Conservation (phyloP, 2,113 vertebrate genomes). For the Psittacus erithacus region DNA sequence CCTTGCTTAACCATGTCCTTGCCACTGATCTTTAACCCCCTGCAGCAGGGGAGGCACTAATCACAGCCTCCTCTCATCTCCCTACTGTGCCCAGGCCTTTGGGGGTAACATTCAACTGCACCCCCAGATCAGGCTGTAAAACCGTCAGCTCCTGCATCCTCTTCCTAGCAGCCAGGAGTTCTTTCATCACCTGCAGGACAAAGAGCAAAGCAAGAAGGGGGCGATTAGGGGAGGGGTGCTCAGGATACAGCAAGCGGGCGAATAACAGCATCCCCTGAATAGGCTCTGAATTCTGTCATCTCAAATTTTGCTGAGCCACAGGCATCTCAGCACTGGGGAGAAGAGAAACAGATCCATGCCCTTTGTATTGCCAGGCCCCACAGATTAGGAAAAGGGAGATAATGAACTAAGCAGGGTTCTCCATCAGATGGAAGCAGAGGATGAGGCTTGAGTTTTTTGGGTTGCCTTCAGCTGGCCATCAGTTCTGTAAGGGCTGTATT, state of each 20-base stretch:
- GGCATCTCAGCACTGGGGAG: neutral
- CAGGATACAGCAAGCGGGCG: neutral
- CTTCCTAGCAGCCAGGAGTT: fast-evolving
- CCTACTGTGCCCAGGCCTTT: neutral
- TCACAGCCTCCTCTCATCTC: neutral
- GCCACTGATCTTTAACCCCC: neutral
- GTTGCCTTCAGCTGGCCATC: neutral
- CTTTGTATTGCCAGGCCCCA: neutral
- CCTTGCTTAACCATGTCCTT: neutral
- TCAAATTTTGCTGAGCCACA: fast-evolving
- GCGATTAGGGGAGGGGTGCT: neutral
- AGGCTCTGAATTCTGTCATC: neutral
- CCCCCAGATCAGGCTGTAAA: neutral
- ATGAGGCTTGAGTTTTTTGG: neutral
- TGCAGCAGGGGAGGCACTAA: neutral
- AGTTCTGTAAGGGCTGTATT: neutral
- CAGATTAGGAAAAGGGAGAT: neutral
- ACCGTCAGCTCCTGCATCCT: neutral
- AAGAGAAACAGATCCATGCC: neutral
- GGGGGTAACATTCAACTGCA: neutral
- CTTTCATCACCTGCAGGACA: neutral
- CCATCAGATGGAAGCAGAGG: neutral
- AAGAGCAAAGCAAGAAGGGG: neutral
- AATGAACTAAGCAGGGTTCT: neutral
- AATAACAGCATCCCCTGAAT: neutral